A percentile compares a stretch with the other conserved stretches of the same genome.
Conservation (phyloP, 2,113 vertebrate genomes). For the Melospiza georgiana region DNA sequence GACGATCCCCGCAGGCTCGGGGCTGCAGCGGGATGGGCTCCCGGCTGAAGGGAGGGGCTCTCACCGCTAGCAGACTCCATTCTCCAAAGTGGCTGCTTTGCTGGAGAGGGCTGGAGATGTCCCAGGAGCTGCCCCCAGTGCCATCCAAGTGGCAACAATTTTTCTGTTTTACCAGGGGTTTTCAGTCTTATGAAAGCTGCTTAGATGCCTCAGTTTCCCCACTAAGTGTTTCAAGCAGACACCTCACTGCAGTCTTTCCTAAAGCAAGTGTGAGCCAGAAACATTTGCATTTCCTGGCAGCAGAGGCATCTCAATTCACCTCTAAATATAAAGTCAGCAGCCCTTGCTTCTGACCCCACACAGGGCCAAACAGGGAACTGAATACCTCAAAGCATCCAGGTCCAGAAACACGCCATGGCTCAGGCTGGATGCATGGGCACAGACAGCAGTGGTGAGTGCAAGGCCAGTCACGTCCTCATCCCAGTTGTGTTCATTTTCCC, state of each 20-base stretch:
- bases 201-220: neutral
- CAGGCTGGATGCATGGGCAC: rapidly evolving
- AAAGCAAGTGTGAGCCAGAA: neutral
- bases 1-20: rapidly evolving
- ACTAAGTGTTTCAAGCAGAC: neutral
- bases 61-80: rapidly evolving
- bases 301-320: neutral
- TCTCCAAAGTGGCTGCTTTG: rapidly evolving
- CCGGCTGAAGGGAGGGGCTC: neutral
- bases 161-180: neutral
- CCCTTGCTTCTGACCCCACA: neutral
- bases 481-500: rapidly evolving
- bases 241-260: neutral
- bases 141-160: rapidly evolving
- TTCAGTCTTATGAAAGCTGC: neutral
- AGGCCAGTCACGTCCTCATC: neutral
- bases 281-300: neutral
- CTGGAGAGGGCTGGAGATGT: neutral
- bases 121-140: rapidly evolving
- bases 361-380: neutral
- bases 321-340: neutral
- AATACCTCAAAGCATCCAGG: neutral
- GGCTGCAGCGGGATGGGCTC: rapidly evolving
- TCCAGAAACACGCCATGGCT: neutral
- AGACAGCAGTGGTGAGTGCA: neutral